These are phyloP conservation scores for Heliothis virescens DNA, from an alignment of 1,140 invertebrate genomes.

Conservation along the genomic window DNA sequence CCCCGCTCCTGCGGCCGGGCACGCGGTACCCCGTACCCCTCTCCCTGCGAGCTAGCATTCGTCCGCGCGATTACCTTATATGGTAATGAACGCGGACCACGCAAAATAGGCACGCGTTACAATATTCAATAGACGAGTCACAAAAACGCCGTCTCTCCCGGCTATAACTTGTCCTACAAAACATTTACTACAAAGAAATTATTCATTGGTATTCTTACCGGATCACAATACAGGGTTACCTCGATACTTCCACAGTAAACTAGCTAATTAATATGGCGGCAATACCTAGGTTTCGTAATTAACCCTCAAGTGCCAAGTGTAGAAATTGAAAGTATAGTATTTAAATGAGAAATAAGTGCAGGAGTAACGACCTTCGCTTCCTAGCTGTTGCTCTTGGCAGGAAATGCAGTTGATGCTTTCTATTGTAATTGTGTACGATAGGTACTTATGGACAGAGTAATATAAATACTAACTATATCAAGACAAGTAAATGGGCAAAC, in stretches of 20 bases:
- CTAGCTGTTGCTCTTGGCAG: too few species aligned
- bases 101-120: too few species aligned
- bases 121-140: not conserved
- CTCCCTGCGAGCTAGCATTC: too few species aligned
- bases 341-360: slow-evolving; percentile 4
- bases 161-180: not conserved
- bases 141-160: too few species aligned
- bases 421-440: too few species aligned
- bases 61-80: too few species aligned
- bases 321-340: not conserved
- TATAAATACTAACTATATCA: not conserved
- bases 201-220: slow-evolving; percentile 21
- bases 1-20: too few species aligned
- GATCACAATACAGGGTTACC: not conserved
- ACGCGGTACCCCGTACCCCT: too few species aligned
- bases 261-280: slow-evolving; percentile 25
- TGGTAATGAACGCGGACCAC: too few species aligned
- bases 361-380: too few species aligned
- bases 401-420: too few species aligned
- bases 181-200: slow-evolving; percentile 13
- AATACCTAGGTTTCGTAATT: slow-evolving; percentile 21
- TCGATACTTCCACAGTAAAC: not conserved
- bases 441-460: not conserved
- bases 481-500: too few species aligned
- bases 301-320: slow-evolving; percentile 3